Conservation (phyloP, 92 coral and sea anemone genomes). For the Palythoa heliodiscus region DNA sequence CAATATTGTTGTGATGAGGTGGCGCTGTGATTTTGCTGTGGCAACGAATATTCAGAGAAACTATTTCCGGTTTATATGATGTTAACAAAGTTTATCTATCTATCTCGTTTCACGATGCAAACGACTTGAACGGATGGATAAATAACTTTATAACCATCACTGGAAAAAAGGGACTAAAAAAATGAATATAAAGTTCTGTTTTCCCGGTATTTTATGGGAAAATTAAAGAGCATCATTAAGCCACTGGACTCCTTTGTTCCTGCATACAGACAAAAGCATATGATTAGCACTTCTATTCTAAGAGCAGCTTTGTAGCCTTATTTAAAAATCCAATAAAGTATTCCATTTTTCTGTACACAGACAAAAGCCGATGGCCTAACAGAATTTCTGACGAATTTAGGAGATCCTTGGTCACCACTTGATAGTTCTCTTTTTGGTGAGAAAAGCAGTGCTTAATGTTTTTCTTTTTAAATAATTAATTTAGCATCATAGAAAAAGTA, state of each 20-base stretch:
- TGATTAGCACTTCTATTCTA: conserved; percentile 21
- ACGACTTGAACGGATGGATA: neutral
- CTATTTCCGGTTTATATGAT: conserved; percentile 41
- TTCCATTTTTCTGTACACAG: neutral
- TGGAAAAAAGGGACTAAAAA: neutral
- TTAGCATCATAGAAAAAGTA: no score
- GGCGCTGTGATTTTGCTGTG: neutral
- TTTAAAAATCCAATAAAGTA: no score
- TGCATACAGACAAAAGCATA: conserved; percentile 57
- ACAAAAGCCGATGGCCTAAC: conserved; percentile 73
- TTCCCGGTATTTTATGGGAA: neutral
- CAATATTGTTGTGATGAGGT: conserved; percentile 3
- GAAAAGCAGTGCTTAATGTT: neutral
- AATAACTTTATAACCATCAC: neutral
- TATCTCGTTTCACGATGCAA: neutral
- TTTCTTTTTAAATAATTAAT: neutral
- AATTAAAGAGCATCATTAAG: neutral
- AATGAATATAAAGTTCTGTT: neutral
- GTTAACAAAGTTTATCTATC: neutral
- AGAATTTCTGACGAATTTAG: conserved; percentile 80
- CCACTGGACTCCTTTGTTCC: conserved; percentile 43
- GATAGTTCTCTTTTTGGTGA: conserved; percentile 49
- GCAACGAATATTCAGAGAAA: conserved; percentile 14
- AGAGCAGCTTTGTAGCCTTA: no score
- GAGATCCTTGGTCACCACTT: conserved; percentile 69